Evolutionary conservation across 2,113 vertebrate species (phyloP).

Genomic region (Lepus americanus): DNA sequence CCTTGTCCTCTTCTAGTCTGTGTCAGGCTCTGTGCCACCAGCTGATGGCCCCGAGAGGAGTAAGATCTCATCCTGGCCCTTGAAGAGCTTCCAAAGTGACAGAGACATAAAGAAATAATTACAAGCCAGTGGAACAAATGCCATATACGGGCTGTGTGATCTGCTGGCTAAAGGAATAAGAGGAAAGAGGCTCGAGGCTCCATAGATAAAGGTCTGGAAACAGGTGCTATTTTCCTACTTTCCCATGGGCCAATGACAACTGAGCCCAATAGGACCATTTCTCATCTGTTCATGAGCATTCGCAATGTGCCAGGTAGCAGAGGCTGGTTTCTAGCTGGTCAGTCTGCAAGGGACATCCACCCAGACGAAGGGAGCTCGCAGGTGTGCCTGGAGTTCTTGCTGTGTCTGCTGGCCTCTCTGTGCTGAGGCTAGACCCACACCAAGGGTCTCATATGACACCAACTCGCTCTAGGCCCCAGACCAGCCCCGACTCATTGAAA

Average conservation of each 20-base stretch:
- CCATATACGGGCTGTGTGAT: background rate
- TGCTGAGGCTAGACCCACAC: background rate
- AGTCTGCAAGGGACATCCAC: background rate
- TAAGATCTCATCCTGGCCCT: slow-evolving; percentile 3
- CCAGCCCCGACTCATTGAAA: background rate
- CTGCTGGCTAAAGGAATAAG: background rate
- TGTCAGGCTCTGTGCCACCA: background rate
- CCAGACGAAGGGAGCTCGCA: background rate
- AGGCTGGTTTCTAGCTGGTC: background rate
- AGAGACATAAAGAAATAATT: slow-evolving; percentile 47
- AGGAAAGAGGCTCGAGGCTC: background rate
- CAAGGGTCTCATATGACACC: background rate
- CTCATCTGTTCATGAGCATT: background rate
- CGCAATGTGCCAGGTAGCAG: background rate
- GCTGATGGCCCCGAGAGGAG: background rate
- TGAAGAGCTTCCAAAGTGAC: slow-evolving; percentile 31
- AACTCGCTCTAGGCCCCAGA: background rate
- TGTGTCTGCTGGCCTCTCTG: background rate
- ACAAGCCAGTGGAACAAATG: background rate
- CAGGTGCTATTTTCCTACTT: background rate
- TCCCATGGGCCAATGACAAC: background rate
- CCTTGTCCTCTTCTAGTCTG: background rate
- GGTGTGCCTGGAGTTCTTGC: background rate
- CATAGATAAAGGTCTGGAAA: background rate
- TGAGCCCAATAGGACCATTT: slow-evolving; percentile 6